A percentile compares a stretch with the other conserved stretches of the same genome.
phyloP scores from a whole-genome alignment of 2,113 vertebrate genomes.

The Nematolebias whitei region DNA sequence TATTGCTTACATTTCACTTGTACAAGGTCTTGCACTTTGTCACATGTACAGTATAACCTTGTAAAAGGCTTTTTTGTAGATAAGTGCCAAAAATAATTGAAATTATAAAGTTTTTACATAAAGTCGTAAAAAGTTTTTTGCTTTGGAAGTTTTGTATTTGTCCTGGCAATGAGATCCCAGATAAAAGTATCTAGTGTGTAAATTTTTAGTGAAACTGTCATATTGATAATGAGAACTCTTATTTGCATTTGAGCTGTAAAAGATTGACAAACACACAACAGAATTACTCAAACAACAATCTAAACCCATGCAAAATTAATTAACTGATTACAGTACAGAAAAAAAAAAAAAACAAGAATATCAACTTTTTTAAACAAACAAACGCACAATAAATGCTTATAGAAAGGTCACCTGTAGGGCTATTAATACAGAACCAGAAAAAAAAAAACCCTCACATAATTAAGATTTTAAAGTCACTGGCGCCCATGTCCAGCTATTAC shows the following conservation, averaged over 20 bases:
- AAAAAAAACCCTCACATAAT: too few species aligned
- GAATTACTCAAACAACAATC: slow-evolving; percentile 2
- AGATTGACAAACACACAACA: background rate
- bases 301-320: slow-evolving; percentile 5
- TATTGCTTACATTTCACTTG: slow-evolving; percentile 9
- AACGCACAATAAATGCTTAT: too few species aligned
- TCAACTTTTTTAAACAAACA: too few species aligned
- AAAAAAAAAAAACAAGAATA: too few species aligned
- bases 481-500: too few species aligned
- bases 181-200: background rate
- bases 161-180: background rate
- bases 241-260: background rate
- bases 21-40: background rate
- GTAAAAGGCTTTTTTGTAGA: slow-evolving; percentile 26
- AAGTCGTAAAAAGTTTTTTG: slow-evolving; percentile 3
- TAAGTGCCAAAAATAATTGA: slow-evolving; percentile 18
- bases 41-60: too few species aligned
- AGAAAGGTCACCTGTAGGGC: too few species aligned
- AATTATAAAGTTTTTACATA: background rate
- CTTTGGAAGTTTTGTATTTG: background rate
- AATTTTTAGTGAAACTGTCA: background rate
- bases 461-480: too few species aligned
- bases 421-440: too few species aligned
- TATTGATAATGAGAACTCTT: background rate
- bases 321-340: too few species aligned